Evolutionary conservation across 2,888 invertebrate genomes (phyloP).

Genomic region (Amblyjoppa fuscipennis): DNA sequence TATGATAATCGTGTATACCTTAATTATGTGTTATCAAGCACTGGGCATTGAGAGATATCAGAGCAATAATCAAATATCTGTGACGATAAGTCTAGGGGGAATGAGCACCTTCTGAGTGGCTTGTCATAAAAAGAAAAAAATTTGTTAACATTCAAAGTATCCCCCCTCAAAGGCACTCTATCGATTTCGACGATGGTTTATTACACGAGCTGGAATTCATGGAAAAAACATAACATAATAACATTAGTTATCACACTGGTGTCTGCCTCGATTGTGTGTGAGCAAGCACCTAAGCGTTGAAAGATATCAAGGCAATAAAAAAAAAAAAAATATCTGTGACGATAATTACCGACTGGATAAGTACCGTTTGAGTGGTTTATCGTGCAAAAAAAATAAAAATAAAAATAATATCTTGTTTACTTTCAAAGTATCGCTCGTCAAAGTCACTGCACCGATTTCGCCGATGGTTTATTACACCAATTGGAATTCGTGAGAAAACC

Average conservation of each 20-base stretch:
- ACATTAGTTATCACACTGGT: constrained; percentile 2
- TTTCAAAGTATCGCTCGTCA: neutral
- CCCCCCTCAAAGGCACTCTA: neutral
- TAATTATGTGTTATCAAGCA: neutral
- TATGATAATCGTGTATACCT: neutral
- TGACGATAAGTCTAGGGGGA: neutral
- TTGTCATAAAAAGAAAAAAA: neutral
- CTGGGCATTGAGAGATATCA: neutral
- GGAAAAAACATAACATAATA: neutral
- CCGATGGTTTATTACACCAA: neutral
- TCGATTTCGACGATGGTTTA: neutral
- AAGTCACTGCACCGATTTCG: neutral
- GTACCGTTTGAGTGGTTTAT: neutral
- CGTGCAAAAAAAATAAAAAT: neutral
- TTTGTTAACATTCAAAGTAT: neutral
- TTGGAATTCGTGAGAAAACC: neutral
- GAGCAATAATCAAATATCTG: neutral
- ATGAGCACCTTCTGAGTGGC: neutral
- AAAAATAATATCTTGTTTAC: neutral
- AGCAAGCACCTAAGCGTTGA: neutral
- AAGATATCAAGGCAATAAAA: constrained; percentile 4
- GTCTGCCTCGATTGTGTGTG: neutral
- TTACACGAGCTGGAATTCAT: neutral
- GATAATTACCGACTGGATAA: neutral
- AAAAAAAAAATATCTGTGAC: neutral